These are phyloP conservation scores for Gambusia yucatana DNA, from an alignment of 2,797 vertebrate genomes.

Conservation along the genomic window DNA sequence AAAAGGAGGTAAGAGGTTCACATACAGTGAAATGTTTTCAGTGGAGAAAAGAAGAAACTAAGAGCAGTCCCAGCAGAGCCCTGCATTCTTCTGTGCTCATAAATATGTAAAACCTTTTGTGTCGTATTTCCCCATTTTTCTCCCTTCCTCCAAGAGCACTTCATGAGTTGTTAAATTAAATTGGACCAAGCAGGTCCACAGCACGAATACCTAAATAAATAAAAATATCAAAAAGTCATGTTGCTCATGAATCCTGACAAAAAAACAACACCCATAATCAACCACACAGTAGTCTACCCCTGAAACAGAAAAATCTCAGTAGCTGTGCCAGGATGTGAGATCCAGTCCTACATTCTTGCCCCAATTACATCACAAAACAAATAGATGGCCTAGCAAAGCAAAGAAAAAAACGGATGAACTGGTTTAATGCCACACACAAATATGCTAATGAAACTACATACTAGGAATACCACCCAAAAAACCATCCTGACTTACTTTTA, in stretches of 20 bases:
- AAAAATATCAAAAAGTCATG: constrained; percentile 38
- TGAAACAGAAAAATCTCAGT: constrained; percentile 31
- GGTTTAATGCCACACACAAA: constrained; percentile 63
- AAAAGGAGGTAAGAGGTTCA: constrained; percentile 36
- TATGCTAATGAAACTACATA: constrained; percentile 67
- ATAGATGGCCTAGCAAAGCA: constrained; percentile 47
- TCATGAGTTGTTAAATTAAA: constrained; percentile 73
- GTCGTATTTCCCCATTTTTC: constrained; percentile 49
- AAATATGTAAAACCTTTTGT: constrained; percentile 80
- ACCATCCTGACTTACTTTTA: background rate
- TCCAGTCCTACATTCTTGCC: constrained; percentile 74
- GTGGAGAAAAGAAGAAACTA: constrained; percentile 31
- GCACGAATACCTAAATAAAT: constrained; percentile 73
- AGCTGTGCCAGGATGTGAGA: constrained; percentile 38
- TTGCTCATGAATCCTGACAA: constrained; percentile 46
- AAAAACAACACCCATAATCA: constrained; percentile 20
- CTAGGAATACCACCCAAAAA: constrained; percentile 36
- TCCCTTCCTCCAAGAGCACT: constrained; percentile 56
- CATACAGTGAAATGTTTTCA: background rate
- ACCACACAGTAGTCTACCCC: constrained; percentile 19
- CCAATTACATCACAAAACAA: constrained; percentile 76
- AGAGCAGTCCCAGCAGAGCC: constrained; percentile 36
- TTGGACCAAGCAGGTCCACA: constrained; percentile 64
- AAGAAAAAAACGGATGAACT: constrained; percentile 56
- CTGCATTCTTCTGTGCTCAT: constrained; percentile 59